Evolutionary conservation across 2,888 invertebrate species (phyloP), one percentile per base, ranked within the genome.

Genomic region (Actias luna): DNA sequence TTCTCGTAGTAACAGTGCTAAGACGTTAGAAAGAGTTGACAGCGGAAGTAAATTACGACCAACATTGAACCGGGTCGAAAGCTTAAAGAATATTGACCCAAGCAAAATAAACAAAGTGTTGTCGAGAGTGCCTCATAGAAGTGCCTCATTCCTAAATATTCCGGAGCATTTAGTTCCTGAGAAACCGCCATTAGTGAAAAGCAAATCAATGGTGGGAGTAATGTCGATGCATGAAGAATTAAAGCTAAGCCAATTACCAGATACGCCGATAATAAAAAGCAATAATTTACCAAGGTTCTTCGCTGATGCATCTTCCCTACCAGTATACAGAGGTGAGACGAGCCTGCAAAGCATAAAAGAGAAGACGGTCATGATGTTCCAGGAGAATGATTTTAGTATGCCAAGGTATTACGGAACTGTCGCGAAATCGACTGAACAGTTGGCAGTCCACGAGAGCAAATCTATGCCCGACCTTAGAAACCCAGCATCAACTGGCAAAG

Each of bases 311-410:
- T 90, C 93, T 4, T 74, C 85, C 0, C 64, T 90, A 5, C 78
- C 84, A 0, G 90, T 88, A 70, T 93, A 92, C 62, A 93, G 82
- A 67, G 87, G 81, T 0, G 91, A 93, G n/a, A 89, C 84, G 0
- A 89, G 88, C 50, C 72, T 93, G 33, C 88, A 92, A 65, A 89
- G 91, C 65, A 89, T 93, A 18, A 93, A 94, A 64, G 93, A 94
- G 74, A 90, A 94, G 57, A 92, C 94, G 0, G 93, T 93, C 55
- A 67, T 88, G 68, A 84, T 89, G 83, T 88, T 89, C 36, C 86
- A 90, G 31, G 91, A 93, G 66, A 84, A 84, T 60, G 95, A 94
- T 67, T 94, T 93, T 62, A 94, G 94, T 25, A 94, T 94, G 95
- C 94, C 94, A 0, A 85, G 95, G 64, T 94, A 94, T 70, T 94